phyloP scores from a whole-genome alignment of 2,113 vertebrate genomes.

The Lepus americanus region DNA sequence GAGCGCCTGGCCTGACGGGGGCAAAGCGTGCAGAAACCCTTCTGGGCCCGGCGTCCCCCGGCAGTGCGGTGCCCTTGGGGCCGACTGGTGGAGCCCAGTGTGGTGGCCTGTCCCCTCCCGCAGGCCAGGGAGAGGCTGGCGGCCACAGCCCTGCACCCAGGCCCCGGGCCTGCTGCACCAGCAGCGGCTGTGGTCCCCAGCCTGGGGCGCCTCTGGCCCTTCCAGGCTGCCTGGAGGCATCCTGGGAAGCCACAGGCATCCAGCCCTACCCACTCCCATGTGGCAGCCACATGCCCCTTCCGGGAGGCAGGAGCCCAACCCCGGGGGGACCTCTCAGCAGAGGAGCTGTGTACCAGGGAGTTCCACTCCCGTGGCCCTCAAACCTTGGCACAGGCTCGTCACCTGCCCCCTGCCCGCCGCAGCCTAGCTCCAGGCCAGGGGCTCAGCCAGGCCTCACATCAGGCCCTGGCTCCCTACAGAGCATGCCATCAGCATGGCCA shows the following conservation, averaged over 20 bases:
- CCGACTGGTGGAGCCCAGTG: background rate
- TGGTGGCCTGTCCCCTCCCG: background rate
- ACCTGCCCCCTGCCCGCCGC: rapidly evolving
- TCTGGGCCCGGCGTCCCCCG: background rate
- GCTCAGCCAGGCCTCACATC: background rate
- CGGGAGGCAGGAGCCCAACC: too few species aligned
- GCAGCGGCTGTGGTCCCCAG: background rate
- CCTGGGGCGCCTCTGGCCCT: rapidly evolving
- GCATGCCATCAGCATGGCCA: background rate
- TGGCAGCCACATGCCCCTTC: background rate
- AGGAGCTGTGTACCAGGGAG: background rate
- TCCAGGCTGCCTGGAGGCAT: background rate
- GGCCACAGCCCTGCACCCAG: background rate
- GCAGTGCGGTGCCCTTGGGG: background rate
- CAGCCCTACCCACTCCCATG: background rate
- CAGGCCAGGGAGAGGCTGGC: background rate
- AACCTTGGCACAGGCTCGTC: rapidly evolving
- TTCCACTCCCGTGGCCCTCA: rapidly evolving
- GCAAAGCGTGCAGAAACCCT: too few species aligned
- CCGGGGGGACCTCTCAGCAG: too few species aligned
- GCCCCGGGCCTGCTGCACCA: background rate
- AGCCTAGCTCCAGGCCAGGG: too few species aligned
- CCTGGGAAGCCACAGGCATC: background rate
- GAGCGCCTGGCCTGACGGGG: too few species aligned
- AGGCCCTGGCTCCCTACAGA: background rate